Evolutionary conservation across 2,113 vertebrate genomes (phyloP).

Genomic region (Chionodraco myersi): DNA sequence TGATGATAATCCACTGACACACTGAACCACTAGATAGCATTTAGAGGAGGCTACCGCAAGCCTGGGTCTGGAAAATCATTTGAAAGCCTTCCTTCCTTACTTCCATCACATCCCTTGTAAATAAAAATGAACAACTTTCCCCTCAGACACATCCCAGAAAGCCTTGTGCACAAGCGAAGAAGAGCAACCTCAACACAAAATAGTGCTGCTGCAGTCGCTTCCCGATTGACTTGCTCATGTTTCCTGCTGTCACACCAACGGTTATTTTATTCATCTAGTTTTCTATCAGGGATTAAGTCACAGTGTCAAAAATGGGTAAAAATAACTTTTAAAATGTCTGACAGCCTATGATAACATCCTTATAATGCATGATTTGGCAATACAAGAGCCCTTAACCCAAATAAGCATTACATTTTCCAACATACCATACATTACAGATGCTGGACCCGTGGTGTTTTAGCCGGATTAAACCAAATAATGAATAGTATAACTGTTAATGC

Average conservation of each 20-base stretch:
- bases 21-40: constrained; percentile 32
- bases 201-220: background rate
- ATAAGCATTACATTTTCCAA: background rate
- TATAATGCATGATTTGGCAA: background rate
- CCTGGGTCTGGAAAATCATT: background rate
- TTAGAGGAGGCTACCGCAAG: background rate
- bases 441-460: background rate
- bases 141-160: background rate
- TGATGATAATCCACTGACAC: constrained; percentile 57
- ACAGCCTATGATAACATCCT: too few species aligned
- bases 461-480: background rate
- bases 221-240: background rate
- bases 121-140: background rate
- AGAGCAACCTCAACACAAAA: background rate
- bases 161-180: background rate
- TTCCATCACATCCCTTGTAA: background rate
- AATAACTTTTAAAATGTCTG: too few species aligned
- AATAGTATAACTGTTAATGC: too few species aligned
- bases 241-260: background rate
- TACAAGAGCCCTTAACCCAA: background rate
- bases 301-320: too few species aligned
- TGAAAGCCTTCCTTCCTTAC: background rate
- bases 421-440: background rate
- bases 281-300: too few species aligned
- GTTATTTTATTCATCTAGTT: background rate